Conservation (phyloP, 2,888 invertebrate genomes). For the Liodrosophila aerea region DNA sequence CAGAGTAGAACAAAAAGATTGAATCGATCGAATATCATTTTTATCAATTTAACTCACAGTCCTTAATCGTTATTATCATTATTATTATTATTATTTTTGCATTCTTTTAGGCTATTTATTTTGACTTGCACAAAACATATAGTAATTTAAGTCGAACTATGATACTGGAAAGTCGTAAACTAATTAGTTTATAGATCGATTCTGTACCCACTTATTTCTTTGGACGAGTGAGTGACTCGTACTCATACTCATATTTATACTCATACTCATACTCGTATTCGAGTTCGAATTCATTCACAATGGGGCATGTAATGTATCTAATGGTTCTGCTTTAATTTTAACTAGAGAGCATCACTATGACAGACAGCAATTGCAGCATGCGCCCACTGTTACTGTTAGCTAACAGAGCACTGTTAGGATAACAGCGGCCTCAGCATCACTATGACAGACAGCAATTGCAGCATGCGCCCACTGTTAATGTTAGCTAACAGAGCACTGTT, state of each 20-base stretch:
- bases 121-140: conserved; percentile 55
- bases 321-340: conserved; percentile 10
- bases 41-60: conserved; percentile 52
- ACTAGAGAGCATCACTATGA: conserved; percentile 32
- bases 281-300: neutral
- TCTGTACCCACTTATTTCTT: conserved; percentile 44
- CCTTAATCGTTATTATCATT: conserved; percentile 29
- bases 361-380: conserved; percentile 60
- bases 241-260: conserved; percentile 11
- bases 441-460: conserved; percentile 64
- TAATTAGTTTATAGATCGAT: conserved; percentile 63
- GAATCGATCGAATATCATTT: conserved; percentile 13
- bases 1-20: conserved; percentile 35
- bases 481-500: conserved; percentile 13
- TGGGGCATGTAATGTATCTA: neutral
- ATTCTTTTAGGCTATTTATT: conserved; percentile 21
- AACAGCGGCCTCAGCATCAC: too few species aligned
- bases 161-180: conserved; percentile 28
- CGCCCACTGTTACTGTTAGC: conserved; percentile 9
- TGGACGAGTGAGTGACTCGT: conserved; percentile 49
- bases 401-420: conserved; percentile 17
- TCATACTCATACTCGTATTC: conserved; percentile 8
- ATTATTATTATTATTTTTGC: conserved; percentile 21
- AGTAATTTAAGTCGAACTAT: conserved; percentile 44
- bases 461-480: conserved; percentile 22